Evolutionary conservation across 2,797 vertebrate genomes (phyloP), one percentile per base, ranked within the genome.

Genomic region (Sebastes cheni): DNA sequence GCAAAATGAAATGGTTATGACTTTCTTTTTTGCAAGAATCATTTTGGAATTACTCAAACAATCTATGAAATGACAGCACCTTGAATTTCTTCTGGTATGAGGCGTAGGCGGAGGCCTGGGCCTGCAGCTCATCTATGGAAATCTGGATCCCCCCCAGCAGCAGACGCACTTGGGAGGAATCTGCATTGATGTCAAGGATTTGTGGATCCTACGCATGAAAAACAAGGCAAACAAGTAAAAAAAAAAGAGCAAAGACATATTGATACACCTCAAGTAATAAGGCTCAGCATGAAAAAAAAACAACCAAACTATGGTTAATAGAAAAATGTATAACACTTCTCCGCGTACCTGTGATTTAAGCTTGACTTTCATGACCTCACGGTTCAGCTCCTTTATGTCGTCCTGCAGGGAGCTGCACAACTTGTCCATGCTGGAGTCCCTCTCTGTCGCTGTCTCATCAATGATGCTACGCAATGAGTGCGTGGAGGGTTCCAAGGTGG

Each of bases 51-150:
- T 42, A 68, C 6, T 56, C 10, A 59, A 30, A 36, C 0, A 4
- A 36, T 6, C 4, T n/a, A 20, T 42, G 58, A 34, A 34, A 56
- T 36, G 8, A 13, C 16, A 80, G n/a, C 34, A 98, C 97, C 97
- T 97, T 96, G 77, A 97, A 97, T 85, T 95, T 96, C 86, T 96
- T 97, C 90, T 97, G 96, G 86, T 96, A 97, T 23, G 95, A 96
- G 84, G 90, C 95, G 81, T 94, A 97, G 32, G 94, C 88, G 64
- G 95, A 95, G 20, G 96, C 96, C 34, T 93, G 92, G 67, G 89
- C 91, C 72, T 96, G 96, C 70, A 98, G 89, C 75, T 97, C 95
- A 61, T 97, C 95, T 22, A 97, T 62, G 36, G 95, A 86, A 46
- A 85, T 75, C 18, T 97, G 96, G 72, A 97, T 90, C 1, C 96